Percentiles rank a stretch among this genome's conserved stretches.
phyloP scores from a whole-genome alignment of 2,888 invertebrate genomes.

The Eilema griseolum region DNA sequence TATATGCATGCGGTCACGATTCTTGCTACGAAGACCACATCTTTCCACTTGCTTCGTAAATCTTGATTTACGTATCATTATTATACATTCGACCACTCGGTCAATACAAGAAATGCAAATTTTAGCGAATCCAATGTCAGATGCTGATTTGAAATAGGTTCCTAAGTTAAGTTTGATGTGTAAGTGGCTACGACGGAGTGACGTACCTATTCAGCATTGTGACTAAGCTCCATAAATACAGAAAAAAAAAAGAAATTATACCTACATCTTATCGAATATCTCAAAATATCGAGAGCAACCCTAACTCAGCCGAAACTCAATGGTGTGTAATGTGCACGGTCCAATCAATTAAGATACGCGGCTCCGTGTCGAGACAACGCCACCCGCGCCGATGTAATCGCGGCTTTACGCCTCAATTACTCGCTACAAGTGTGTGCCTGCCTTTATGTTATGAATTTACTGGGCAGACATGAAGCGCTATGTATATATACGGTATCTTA shows the following conservation, averaged over 20 bases:
- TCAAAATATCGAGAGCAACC: slow-evolving; percentile 51
- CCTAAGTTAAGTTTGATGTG: too few species aligned
- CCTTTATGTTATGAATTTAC: slow-evolving; percentile 42
- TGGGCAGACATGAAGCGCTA: neutral
- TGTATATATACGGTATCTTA: neutral
- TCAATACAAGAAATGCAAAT: neutral
- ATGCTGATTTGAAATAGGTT: too few species aligned
- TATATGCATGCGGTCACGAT: too few species aligned
- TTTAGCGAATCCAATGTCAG: too few species aligned
- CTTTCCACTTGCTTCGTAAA: too few species aligned
- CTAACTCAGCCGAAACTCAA: slow-evolving; percentile 59
- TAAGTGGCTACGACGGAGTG: too few species aligned
- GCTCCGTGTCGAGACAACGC: slow-evolving; percentile 53
- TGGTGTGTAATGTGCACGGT: slow-evolving; percentile 67
- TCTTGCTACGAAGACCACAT: too few species aligned
- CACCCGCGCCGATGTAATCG: slow-evolving; percentile 58
- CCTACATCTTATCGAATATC: slow-evolving; percentile 5
- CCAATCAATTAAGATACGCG: slow-evolving; percentile 66
- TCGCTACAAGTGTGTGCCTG: slow-evolving; percentile 49
- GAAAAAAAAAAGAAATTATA: too few species aligned
- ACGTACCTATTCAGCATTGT: too few species aligned
- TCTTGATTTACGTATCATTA: too few species aligned
- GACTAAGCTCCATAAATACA: too few species aligned
- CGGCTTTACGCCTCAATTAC: slow-evolving; percentile 60
- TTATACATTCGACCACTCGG: too few species aligned